Evolutionary conservation across 1,140 invertebrate genomes (phyloP).

Genomic region (Eriosoma lanigerum): DNA sequence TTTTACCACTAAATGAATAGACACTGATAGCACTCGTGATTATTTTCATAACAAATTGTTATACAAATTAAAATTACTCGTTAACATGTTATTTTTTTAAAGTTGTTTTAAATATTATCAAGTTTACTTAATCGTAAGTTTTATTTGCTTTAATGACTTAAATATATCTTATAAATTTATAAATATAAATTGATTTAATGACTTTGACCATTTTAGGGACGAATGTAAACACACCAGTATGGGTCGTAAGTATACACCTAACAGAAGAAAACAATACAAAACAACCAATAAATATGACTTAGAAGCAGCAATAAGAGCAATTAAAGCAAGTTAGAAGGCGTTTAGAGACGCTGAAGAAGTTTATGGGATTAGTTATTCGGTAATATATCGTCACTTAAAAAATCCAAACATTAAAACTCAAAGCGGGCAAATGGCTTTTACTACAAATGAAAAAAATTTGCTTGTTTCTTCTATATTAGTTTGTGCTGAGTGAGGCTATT

Average conservation of each 20-base stretch:
- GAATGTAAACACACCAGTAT: no score
- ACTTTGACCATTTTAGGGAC: no score
- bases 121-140: no score
- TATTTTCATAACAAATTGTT: neutral
- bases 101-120: no score
- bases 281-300: no score
- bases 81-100: no score
- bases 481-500: constrained; percentile 51
- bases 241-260: no score
- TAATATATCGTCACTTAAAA: constrained; percentile 34
- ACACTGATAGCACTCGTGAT: constrained; percentile 7
- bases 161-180: no score
- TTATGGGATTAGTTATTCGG: constrained; percentile 10
- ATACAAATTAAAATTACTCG: no score
- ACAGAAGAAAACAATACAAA: no score
- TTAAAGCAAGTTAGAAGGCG: neutral
- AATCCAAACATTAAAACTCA: constrained; percentile 12
- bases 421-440: neutral
- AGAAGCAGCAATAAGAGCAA: neutral
- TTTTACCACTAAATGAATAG: neutral
- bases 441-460: constrained; percentile 40
- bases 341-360: constrained; percentile 7
- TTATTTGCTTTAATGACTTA: no score
- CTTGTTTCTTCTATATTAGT: neutral
- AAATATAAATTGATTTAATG: no score